Evolutionary conservation across 2,888 invertebrate species (phyloP), one percentile per base, ranked within the genome.

Genomic region (Phortica magna): DNA sequence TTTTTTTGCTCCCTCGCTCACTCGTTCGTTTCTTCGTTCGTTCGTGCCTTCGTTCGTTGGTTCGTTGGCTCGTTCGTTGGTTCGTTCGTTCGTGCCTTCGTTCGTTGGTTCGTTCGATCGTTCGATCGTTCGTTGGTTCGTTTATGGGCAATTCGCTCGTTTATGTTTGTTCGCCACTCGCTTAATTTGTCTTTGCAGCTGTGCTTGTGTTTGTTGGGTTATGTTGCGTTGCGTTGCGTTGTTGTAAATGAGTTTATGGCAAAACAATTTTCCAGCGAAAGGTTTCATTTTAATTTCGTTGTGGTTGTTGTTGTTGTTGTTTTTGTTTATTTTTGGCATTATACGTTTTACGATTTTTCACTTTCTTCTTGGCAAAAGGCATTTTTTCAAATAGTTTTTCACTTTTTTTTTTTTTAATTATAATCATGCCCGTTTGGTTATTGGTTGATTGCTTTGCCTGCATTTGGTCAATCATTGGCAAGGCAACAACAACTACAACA

Each of bases 331-430:
- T n/a, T 39, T 65, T 74, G 42, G 59, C 39, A 39, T 19, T 71
- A 31, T 53, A 55, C 48, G 10, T 22, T 53, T 53, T 19, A 6
- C 17, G 31, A 59, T 42, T 73, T 61, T 73, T 73, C 41, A 55
- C 57, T 73, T 73, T 59, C 41, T 42, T 59, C 59, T 19, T 42
- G 19, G 59, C 48, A 17, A 55, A 55, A 73, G 59, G 68, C 48
- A 41, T 19, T 71, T 55, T 31, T 71, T 31, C 14, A 55, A 55
- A 70, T 12, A 39, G 17, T 10, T 48, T 41, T 75, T 31, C 72
- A 12, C 10, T 31, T 39, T 74, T 9, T 53, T 9, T 53, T 48
- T n/a, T 67, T 31, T 57, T 48, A 67, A 42, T 67, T 67, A 42
- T 39, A 42, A 17, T 59, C 31, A 31, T 31, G 31, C 31, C 31